Evolutionary conservation across 2,113 vertebrate genomes (phyloP), one percentile per base, ranked within the genome.

Genomic region (Lophius piscatorius): DNA sequence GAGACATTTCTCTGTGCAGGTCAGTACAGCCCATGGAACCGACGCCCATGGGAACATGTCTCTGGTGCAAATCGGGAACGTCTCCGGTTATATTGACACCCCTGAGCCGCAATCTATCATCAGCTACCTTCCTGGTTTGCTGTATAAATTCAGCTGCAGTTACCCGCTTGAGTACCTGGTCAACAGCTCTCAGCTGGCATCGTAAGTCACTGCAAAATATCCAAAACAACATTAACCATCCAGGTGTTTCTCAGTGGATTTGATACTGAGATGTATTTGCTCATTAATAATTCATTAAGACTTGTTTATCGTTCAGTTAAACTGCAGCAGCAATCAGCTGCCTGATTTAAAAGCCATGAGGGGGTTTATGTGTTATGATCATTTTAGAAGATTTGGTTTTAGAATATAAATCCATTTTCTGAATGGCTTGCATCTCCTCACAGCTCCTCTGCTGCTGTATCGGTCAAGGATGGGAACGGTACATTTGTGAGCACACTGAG

Each of bases 61-160:
- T 60, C 88, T 94, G 84, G 91, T 98, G 45, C 97, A 98, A 86
- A 98, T 96, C 88, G 96, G 96, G 45, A 97, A 97, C 61, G 83
- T 99, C 86, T 98, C 97, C 7, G 97, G 97, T 72, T 99, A 94
- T 40, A 95, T 99, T 36, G 96, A 98, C 78, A 98, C 97, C 1
- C 96, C 96, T 61, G 97, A 98, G 55, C 96, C 96, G 18, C 94
- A 95, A 54, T 90, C 95, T 0, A 92, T 98, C 64, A 99, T 99
- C 90, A 99, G 97, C 85, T 99, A 99, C 84, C 86, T 98, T 76
- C 97, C 97, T 52, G 94, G 96, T 9, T 92, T 99, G 82, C 87
- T 96, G 76, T 99, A 98, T 70, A 96, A 98, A 87, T 99, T 98
- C 91, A 99, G 96, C 87, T 99, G 96, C 87, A 97, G 94, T 80